These are phyloP conservation scores for Drepana falcataria DNA, from an alignment of 2,888 invertebrate genomes.

Conservation along the genomic window DNA sequence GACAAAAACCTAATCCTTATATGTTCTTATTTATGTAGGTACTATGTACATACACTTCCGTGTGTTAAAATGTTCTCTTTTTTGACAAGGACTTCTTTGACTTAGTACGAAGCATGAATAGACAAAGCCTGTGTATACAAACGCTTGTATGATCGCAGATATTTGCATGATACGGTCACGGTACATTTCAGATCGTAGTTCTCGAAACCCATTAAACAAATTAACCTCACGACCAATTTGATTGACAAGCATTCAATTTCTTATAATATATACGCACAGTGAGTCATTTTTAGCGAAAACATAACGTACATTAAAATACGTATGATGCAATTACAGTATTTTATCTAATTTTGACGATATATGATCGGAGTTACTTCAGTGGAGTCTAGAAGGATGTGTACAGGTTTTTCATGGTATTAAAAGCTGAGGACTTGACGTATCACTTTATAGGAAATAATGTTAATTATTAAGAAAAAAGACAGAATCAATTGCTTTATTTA, in stretches of 20 bases:
- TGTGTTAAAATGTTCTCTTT: conserved; percentile 4
- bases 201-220: background rate
- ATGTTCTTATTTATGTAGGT: conserved; percentile 26
- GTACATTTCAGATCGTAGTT: background rate
- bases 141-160: background rate
- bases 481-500: no score
- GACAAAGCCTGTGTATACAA: background rate
- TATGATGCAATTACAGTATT: background rate
- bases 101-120: background rate
- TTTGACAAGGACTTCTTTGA: conserved; percentile 9
- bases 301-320: background rate
- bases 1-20: conserved; percentile 30
- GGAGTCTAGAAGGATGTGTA: no score
- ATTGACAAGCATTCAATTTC: conserved; percentile 3
- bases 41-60: conserved; percentile 24
- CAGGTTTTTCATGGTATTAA: no score
- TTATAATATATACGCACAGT: background rate
- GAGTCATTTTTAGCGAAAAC: background rate
- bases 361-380: no score
- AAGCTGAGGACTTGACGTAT: no score
- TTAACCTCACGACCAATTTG: background rate
- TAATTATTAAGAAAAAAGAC: no score
- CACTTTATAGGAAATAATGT: no score
- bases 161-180: no score
- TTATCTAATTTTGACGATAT: no score